Conservation (phyloP, 2,888 invertebrate genomes). For the Anarsia innoxiella region DNA sequence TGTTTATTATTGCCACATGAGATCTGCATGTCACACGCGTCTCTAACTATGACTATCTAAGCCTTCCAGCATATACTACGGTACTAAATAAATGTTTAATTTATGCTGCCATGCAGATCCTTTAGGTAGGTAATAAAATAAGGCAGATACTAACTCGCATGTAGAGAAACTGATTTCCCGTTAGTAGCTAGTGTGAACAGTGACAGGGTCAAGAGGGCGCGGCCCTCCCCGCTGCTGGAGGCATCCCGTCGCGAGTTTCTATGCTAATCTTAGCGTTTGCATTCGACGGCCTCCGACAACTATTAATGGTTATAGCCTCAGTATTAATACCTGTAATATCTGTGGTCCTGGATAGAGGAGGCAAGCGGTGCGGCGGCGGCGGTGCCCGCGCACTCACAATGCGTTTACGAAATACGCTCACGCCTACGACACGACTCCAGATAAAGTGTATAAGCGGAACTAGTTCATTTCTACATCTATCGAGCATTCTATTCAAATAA, state of each 20-base stretch:
- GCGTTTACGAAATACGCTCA: slow-evolving; percentile 58
- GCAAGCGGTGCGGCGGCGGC: too few species aligned
- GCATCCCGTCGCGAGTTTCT: slow-evolving; percentile 63
- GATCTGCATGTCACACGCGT: slow-evolving; percentile 6
- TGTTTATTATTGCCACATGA: not conserved
- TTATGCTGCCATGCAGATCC: slow-evolving; percentile 9
- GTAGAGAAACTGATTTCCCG: slow-evolving; percentile 62
- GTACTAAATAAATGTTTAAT: too few species aligned
- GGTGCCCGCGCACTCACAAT: slow-evolving; percentile 56
- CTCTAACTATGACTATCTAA: too few species aligned
- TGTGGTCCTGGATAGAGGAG: slow-evolving; percentile 36
- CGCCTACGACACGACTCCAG: slow-evolving; percentile 56
- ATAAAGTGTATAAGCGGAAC: slow-evolving; percentile 54
- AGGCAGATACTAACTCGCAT: slow-evolving; percentile 26
- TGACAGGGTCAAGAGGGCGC: slow-evolving; percentile 70
- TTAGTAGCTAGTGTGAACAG: slow-evolving; percentile 61
- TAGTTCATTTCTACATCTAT: slow-evolving; percentile 70
- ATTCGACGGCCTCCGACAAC: slow-evolving; percentile 59
- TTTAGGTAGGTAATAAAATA: slow-evolving; percentile 16
- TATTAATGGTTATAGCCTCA: slow-evolving; percentile 65
- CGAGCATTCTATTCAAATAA: slow-evolving; percentile 74
- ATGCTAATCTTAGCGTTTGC: slow-evolving; percentile 65
- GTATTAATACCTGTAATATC: slow-evolving; percentile 52
- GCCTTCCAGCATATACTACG: too few species aligned
- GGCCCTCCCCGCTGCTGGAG: slow-evolving; percentile 46